A percentile compares a stretch with the other conserved stretches of the same genome.
These are phyloP conservation scores for Hippopotamyrus pictus DNA, from an alignment of 2,797 vertebrate species.

Conservation along the genomic window DNA sequence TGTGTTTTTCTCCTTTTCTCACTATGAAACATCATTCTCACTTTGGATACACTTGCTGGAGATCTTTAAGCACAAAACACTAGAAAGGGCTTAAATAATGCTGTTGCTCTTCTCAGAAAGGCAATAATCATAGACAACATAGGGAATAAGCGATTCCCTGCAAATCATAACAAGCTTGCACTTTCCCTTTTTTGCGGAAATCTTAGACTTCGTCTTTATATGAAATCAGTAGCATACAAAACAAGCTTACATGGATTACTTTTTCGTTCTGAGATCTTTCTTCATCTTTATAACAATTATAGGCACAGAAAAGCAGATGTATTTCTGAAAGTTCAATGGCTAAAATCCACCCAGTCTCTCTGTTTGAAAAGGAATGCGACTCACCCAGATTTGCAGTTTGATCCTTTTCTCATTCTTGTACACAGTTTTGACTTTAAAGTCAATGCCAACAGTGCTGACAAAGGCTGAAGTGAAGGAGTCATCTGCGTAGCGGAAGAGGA, in stretches of 20 bases:
- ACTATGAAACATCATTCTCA: neutral
- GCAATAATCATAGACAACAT: neutral
- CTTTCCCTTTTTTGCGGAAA: neutral
- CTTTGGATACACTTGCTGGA: neutral
- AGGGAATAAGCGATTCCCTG: neutral
- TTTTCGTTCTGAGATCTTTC: neutral
- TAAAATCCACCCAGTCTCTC: neutral
- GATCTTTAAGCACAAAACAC: neutral
- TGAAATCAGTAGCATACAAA: neutral
- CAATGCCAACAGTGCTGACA: constrained; percentile 95
- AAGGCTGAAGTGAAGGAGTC: constrained; percentile 96
- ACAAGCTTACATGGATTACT: neutral
- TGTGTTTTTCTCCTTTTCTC: neutral
- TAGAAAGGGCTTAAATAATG: neutral
- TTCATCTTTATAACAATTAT: neutral
- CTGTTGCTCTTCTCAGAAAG: neutral
- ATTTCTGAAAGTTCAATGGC: neutral
- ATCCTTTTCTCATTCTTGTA: constrained; percentile 98
- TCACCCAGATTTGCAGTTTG: constrained; percentile 98
- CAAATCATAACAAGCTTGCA: neutral
- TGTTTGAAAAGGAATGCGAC: constrained; percentile 19
- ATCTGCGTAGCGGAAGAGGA: constrained; percentile 93
- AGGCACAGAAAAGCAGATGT: neutral
- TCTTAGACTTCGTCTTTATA: neutral
- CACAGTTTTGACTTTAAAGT: constrained; percentile 98